These are phyloP conservation scores for Pristionchus arcanus DNA, from an alignment of 2,888 invertebrate genomes.

Conservation along the genomic window DNA sequence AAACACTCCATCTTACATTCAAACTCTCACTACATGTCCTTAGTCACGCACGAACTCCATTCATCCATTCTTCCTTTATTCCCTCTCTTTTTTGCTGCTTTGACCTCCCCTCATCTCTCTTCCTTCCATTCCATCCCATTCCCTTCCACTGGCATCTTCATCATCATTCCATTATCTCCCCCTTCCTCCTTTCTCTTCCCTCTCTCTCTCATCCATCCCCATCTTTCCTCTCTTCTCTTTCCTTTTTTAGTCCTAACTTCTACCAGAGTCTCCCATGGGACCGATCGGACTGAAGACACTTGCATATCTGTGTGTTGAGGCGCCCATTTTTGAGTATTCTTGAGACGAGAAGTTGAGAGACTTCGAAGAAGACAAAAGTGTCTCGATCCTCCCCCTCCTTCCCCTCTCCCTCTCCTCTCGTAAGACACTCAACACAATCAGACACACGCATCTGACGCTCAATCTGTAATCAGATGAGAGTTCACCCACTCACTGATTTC, in stretches of 20 bases:
- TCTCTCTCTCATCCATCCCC: background rate
- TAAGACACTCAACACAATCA: conserved; percentile 28
- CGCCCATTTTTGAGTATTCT: conserved; percentile 46
- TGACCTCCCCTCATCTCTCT: background rate
- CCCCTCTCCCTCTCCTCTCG: background rate
- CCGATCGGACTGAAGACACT: conserved; percentile 6
- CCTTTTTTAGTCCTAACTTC: conserved; percentile 26
- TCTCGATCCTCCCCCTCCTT: background rate
- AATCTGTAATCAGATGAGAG: background rate
- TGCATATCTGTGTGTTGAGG: background rate
- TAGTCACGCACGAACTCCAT: background rate
- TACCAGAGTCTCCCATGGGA: background rate
- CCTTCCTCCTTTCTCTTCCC: conserved; percentile 2
- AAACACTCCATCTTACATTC: background rate
- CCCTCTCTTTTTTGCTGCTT: background rate
- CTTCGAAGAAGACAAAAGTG: background rate
- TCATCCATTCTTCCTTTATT: background rate
- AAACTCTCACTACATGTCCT: background rate
- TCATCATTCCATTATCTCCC: conserved; percentile 37
- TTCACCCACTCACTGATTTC: conserved; percentile 11
- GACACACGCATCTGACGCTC: background rate
- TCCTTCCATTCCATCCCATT: background rate
- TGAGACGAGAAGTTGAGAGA: conserved; percentile 44
- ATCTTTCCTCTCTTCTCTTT: background rate
- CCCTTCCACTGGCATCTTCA: background rate